phyloP scores from a whole-genome alignment of 2,797 vertebrate species.

The Miichthys miiuy region DNA sequence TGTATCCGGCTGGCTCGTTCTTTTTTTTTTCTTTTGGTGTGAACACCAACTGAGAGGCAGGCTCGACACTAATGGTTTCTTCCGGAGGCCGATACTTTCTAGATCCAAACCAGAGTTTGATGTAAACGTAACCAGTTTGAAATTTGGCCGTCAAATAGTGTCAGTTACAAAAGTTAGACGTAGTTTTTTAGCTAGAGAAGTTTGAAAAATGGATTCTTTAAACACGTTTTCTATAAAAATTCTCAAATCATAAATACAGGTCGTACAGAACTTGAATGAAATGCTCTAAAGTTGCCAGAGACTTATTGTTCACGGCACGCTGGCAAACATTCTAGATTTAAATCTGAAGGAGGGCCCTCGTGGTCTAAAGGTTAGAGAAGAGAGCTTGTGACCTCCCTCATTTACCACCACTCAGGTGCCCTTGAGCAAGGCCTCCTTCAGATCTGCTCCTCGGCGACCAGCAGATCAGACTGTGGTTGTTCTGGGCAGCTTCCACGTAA shows the following conservation, averaged over 20 bases:
- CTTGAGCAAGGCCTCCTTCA: too few relatives aligned
- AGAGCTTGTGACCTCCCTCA: too few relatives aligned
- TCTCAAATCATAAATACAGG: too few relatives aligned
- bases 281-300: neutral
- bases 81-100: neutral
- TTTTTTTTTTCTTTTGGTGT: conserved; percentile 12
- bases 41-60: neutral
- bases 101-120: neutral
- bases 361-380: too few relatives aligned
- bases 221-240: neutral
- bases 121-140: neutral
- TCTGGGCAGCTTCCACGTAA: too few relatives aligned
- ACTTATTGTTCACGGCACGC: too few relatives aligned
- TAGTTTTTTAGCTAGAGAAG: neutral
- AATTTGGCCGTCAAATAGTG: neutral
- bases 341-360: neutral
- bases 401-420: too few relatives aligned
- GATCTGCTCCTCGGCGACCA: too few relatives aligned
- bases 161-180: neutral
- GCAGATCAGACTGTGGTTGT: too few relatives aligned
- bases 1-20: neutral
- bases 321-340: neutral
- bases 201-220: neutral
- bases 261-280: neutral
- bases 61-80: neutral